Evolutionary conservation across 2,113 vertebrate species (phyloP), one percentile per base, ranked within the genome.

Genomic region (Todiramphus chloris): DNA sequence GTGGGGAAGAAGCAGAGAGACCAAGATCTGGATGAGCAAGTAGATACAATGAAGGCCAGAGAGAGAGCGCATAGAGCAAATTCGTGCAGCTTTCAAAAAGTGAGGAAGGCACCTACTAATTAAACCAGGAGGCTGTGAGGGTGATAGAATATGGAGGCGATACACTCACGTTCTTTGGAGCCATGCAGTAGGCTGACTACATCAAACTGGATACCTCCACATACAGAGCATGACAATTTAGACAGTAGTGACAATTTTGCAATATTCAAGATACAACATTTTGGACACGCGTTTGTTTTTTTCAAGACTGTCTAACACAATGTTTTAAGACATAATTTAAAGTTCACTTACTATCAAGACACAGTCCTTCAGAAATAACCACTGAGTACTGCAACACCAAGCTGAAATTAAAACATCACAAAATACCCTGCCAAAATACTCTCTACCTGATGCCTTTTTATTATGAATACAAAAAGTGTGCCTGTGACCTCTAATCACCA

Each of bases 221-320:
- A 56, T 1, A 8, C 16, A 77, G 10, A 62, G 41, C 4, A 0
- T 2, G 33, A 21, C 11, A 7, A 73, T 21, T 80, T n/a, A 56
- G 50, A 0, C 13, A n/a, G 48, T 11, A 90, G 17, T 16, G 10
- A 77, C 37, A 35, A 44, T 18, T 33, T 28, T 59, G 16, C 43
- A 78, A 9, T 8, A 43, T 24, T 43, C 51, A 67, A 37, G 46
- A 58, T 31, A 21, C 23, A 24, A 48, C 0, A 2, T n/a, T 89
- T 67, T 39, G 35, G 58, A 48, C 11, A 30, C 0, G 0, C 73
- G 33, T 10, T 64, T 37, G 0, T 6, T 19, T 55, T 60, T 46
- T 25, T 66, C 39, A 74, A 44, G n/a, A 28, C 3, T 30, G 18
- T 55, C 53, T 79, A 46, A 90, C 6, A 60, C 2, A 3, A 33